A percentile compares a stretch with the other conserved stretches of the same genome.
These are phyloP conservation scores for Cotesia typhae DNA, from an alignment of 1,140 invertebrate genomes.

Conservation along the genomic window DNA sequence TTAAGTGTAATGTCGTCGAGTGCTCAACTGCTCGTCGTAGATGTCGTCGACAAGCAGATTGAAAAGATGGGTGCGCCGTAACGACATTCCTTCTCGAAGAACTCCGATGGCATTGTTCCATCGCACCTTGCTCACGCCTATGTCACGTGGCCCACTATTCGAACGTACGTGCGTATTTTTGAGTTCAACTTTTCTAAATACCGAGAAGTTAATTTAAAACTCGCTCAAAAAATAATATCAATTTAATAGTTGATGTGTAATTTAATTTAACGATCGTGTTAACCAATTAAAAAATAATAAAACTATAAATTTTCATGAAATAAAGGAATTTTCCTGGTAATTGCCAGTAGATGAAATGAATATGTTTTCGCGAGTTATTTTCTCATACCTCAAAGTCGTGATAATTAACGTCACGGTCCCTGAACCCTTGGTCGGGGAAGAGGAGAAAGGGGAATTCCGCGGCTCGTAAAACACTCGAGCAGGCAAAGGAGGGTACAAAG, in stretches of 20 bases:
- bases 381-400: slow-evolving; percentile 38
- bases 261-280: no score
- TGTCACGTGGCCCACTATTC: slow-evolving; percentile 65
- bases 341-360: not conserved
- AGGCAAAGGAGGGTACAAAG: slow-evolving; percentile 26
- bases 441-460: slow-evolving; percentile 13
- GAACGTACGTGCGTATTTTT: slow-evolving; percentile 58
- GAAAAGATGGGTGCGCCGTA: slow-evolving; percentile 61
- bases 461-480: slow-evolving; percentile 37
- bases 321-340: not conserved
- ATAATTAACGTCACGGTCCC: slow-evolving; percentile 38
- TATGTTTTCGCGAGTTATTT: slow-evolving; percentile 19
- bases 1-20: no score
- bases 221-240: no score
- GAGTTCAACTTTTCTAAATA: no score
- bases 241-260: no score
- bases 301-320: slow-evolving; percentile 21
- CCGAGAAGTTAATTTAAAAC: no score
- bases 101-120: slow-evolving; percentile 65
- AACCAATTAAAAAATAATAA: no score
- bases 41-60: slow-evolving; percentile 39
- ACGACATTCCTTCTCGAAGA: slow-evolving; percentile 65
- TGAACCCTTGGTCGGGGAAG: slow-evolving; percentile 28
- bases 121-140: slow-evolving; percentile 66
- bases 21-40: slow-evolving; percentile 1